Evolutionary conservation across 2,888 invertebrate genomes (phyloP), one percentile per base, ranked within the genome.

Genomic region (Dynastes grantii): DNA sequence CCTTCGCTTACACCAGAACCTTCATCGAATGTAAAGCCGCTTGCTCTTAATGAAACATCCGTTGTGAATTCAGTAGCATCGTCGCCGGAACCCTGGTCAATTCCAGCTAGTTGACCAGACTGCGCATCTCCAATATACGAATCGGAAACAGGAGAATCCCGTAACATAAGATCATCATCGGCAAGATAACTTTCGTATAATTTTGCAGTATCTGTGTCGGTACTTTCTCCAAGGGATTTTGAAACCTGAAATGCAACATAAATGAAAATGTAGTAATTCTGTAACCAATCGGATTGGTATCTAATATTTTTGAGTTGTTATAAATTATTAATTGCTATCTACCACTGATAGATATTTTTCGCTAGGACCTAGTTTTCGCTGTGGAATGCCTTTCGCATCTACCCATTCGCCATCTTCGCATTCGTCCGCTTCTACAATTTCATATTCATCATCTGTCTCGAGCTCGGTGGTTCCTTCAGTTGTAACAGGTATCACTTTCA

Each of bases 391-490:
- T 37, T 71, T 64, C 13, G 64, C 58, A 64, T 76, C 77, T 22
- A 79, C 75, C 63, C 76, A 79, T 58, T 90, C 91, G n/a, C 91
- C 91, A 75, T 90, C 90, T 40, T 90, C 88, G 68, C 91, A 91
- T 53, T 89, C 89, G n/a, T 91, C 90, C 5, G 89, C 89, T 8
- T 88, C 88, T 49, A 87, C 86, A 64, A 90, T 90, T 83, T 91
- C 92, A 79, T 90, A 91, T 63, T 92, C 92, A 63, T 92, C 92
- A 77, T 91, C 92, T 4, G 76, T 16, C 49, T 89, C 88, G 67
- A 90, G 86, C 70, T 87, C 89, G 5, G 89, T 86, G 29, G 53
- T 53, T 45, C 55, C n/a, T 67, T 77, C 73, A 22, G 67, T 51
- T 67, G 76, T 78, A 13, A 88, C 87, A 37, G 87, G 87, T 76